phyloP scores from a whole-genome alignment of 2,113 vertebrate genomes.

The Elephantulus edwardii region DNA sequence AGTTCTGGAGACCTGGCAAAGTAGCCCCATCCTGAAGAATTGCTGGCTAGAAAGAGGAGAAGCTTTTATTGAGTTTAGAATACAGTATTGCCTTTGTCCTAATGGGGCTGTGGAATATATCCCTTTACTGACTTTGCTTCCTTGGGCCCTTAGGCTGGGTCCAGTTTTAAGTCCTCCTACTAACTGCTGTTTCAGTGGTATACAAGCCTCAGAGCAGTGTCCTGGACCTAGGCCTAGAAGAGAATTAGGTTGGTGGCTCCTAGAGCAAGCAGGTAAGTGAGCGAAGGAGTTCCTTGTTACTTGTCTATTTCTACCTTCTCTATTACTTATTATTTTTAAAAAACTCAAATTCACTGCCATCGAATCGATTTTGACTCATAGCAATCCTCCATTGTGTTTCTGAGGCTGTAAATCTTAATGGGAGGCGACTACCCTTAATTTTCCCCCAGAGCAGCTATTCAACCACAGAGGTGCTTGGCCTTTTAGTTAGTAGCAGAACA shows the following conservation, averaged over 20 bases:
- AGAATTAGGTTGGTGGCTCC: neutral
- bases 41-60: conserved; percentile 44
- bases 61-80: conserved; percentile 18
- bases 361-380: no score
- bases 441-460: no score
- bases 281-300: neutral
- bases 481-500: no score
- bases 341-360: no score
- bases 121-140: conserved; percentile 10
- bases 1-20: conserved; percentile 27
- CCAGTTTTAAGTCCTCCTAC: neutral
- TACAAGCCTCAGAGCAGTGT: neutral
- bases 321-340: neutral
- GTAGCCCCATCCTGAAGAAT: neutral
- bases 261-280: neutral
- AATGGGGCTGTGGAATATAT: neutral
- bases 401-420: no score
- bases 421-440: no score
- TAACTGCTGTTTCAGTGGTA: neutral
- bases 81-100: conserved; percentile 65
- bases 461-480: no score
- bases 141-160: neutral
- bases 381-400: no score
- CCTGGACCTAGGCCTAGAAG: neutral
- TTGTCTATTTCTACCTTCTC: neutral